Evolutionary conservation across 2,113 vertebrate species (phyloP).

Genomic region (Ellobius talpinus): DNA sequence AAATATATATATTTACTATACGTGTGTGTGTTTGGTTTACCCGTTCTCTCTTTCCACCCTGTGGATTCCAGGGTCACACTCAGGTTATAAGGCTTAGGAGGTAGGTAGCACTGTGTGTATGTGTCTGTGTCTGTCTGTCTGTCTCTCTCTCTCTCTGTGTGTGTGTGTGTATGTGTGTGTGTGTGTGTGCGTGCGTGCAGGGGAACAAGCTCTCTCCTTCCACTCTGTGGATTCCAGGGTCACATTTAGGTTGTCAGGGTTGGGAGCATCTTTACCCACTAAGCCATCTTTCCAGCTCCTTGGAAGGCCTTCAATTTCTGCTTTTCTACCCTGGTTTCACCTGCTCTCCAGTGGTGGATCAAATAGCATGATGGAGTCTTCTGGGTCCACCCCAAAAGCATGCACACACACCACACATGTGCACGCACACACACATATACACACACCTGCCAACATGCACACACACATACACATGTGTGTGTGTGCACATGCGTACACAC

Average conservation of each 20-base stretch:
- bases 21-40: too few species aligned
- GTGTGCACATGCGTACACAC: too few species aligned
- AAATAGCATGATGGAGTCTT: neutral
- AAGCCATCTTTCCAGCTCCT: neutral
- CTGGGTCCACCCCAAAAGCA: neutral
- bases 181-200: neutral
- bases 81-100: too few species aligned
- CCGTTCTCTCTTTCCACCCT: too few species aligned
- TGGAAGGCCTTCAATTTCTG: neutral
- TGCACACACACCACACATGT: neutral
- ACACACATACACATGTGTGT: neutral
- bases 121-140: too few species aligned
- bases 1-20: too few species aligned
- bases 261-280: neutral
- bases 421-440: too few species aligned
- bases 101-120: too few species aligned
- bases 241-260: neutral
- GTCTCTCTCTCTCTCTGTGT: too few species aligned
- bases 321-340: neutral
- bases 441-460: neutral
- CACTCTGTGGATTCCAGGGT: neutral
- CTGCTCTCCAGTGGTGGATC: neutral
- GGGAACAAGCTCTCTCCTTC: neutral
- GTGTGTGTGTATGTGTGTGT: neutral
- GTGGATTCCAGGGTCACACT: too few species aligned